Percentiles rank a stretch among this genome's conserved stretches.
phyloP scores from a whole-genome alignment of 2,888 invertebrate species.

The Gortyna flavago region DNA sequence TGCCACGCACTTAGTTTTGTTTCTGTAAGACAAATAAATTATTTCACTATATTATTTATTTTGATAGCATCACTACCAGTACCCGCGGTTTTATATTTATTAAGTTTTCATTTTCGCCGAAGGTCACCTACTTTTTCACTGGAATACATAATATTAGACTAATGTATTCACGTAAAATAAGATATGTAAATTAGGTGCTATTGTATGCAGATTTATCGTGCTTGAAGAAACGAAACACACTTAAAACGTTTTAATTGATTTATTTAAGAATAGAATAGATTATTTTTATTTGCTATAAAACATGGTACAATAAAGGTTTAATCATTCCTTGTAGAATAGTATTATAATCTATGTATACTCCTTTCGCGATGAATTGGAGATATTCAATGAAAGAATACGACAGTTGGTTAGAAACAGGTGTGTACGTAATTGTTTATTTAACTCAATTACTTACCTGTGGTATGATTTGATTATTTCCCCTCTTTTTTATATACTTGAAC shows the following conservation, averaged over 20 bases:
- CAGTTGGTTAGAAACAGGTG: neutral
- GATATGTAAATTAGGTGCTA: constrained; percentile 5
- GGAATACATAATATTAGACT: neutral
- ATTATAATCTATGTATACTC: neutral
- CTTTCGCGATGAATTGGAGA: neutral
- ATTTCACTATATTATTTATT: neutral
- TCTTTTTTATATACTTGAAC: too few relatives aligned
- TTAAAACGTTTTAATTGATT: neutral
- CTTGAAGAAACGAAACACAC: neutral
- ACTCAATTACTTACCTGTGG: too few relatives aligned
- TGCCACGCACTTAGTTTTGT: neutral
- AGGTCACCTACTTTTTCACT: neutral
- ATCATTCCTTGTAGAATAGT: neutral
- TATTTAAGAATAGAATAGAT: neutral
- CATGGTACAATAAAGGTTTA: too few relatives aligned
- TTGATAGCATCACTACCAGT: too few relatives aligned
- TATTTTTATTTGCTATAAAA: constrained; percentile 4
- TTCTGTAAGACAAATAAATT: neutral
- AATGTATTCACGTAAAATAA: neutral
- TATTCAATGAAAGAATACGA: neutral
- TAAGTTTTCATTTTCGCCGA: neutral
- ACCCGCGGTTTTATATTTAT: neutral
- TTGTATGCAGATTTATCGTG: constrained; percentile 7
- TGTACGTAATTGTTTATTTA: neutral
- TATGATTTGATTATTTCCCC: too few relatives aligned